Base-by-base conservation (phyloP, 2,113 vertebrate genomes). In the Castor canadensis region DNA sequence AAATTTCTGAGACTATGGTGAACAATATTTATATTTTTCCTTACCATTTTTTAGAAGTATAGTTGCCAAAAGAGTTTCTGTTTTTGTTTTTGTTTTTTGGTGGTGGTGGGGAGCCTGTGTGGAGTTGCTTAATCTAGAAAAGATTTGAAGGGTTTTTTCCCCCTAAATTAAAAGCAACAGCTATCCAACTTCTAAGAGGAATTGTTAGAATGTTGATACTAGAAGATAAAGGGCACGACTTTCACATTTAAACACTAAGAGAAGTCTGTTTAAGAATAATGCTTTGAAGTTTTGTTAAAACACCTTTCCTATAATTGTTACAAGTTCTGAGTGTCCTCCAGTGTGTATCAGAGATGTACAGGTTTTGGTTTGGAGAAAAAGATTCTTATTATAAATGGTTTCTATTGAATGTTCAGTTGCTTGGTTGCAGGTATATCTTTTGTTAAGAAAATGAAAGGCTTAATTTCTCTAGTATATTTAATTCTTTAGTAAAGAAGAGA, bases 391-490 rank as follows among this genome's bases (percentile, higher is more conserved):
- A 1, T 58, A 66, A 92, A 77, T 72, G 9, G 38, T 81, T 80
- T 77, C 89, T 95, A 28, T 83, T 89, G 15, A 86, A 67, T 58
- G 9, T 93, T 81, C 32, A 30, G 58, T 72, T 95, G 64, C 56
- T 93, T 95, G 73, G 45, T 47, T 93, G 38, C 19, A 45, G 32
- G 4, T 6, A 15, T 88, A n/a, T 89, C 87, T 71, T 87, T 79
- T 56, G n/a, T 71, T 66, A 66, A 49, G 15, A 58, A 94, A 86
- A 94, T 66, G 60, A 22, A 35, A 91, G 71, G 22, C 79, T 87
- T 87, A 66, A 86, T 95, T 95, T 54, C 32, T 87, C 28, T 11
- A 64, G 10, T 73, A n/a, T 91, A 71, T 87, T 80, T 45, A 83
- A 2, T 77, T 84, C 32, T 87, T 92, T 93, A 69, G 17, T 87